These are phyloP conservation scores for Macrosiphum euphorbiae DNA, from an alignment of 2,888 invertebrate genomes.

Conservation along the genomic window DNA sequence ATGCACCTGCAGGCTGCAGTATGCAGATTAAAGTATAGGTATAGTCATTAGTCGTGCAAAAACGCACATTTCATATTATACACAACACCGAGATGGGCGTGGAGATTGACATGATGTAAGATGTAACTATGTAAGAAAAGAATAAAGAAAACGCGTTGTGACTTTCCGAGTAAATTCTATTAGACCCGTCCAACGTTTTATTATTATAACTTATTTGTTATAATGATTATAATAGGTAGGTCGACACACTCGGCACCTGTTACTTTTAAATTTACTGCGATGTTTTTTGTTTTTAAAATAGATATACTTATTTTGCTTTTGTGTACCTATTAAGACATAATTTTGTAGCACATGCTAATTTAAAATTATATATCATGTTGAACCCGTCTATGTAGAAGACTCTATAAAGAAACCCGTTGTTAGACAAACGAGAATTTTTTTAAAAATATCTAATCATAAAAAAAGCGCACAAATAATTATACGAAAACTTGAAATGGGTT, in stretches of 20 bases:
- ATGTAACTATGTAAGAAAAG: neutral
- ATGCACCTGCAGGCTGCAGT: neutral
- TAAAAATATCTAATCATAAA: neutral
- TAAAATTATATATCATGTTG: neutral
- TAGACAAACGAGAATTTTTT: neutral
- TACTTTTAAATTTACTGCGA: neutral
- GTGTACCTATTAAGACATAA: neutral
- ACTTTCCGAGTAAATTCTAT: neutral
- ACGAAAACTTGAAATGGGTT: neutral
- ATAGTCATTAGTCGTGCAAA: neutral
- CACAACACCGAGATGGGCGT: neutral
- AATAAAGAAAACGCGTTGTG: neutral
- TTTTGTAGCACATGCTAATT: neutral
- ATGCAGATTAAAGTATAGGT: neutral
- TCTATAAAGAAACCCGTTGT: neutral
- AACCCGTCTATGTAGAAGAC: neutral
- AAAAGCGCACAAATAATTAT: neutral
- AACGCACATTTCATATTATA: neutral
- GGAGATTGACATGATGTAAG: neutral
- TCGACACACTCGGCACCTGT: neutral
- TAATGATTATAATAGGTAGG: neutral
- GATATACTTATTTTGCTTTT: neutral
- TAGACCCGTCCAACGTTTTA: neutral
- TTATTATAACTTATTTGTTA: neutral
- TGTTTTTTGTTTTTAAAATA: neutral